These are phyloP conservation scores for Hippoglossus hippoglossus DNA, from an alignment of 2,797 vertebrate genomes.

Conservation along the genomic window DNA sequence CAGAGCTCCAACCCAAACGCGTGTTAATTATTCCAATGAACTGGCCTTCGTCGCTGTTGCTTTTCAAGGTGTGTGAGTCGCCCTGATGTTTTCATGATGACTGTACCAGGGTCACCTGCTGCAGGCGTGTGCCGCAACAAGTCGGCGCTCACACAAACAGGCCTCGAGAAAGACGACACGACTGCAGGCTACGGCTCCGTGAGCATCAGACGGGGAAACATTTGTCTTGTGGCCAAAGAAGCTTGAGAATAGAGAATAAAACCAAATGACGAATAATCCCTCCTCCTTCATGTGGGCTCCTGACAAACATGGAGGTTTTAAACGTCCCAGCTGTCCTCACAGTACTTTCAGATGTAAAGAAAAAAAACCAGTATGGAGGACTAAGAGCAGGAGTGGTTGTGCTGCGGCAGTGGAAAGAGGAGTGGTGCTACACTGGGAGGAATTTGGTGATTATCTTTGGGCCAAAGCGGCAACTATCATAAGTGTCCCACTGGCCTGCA, in stretches of 20 bases:
- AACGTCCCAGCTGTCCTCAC: no score
- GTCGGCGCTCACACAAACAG: conserved; percentile 6
- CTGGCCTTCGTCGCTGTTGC: conserved; percentile 34
- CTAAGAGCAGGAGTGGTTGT: no score
- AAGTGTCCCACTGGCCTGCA: conserved; percentile 13
- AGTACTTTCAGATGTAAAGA: no score
- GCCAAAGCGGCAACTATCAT: conserved; percentile 8
- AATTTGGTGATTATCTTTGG: conserved; percentile 44
- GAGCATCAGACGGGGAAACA: background rate
- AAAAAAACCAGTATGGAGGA: no score
- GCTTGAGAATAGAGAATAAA: no score
- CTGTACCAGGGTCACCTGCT: conserved; percentile 46
- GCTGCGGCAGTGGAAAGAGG: no score
- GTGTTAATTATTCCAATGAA: conserved; percentile 58
- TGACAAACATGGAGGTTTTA: no score
- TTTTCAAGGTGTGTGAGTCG: conserved; percentile 41
- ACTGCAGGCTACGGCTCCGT: no score
- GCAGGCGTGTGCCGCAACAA: conserved; percentile 27
- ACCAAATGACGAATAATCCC: no score
- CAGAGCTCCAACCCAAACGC: conserved; percentile 48
- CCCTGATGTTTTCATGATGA: conserved; percentile 48
- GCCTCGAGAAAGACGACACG: background rate
- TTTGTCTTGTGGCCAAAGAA: no score
- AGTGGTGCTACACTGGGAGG: conserved; percentile 12
- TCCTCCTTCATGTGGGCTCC: no score